Evolutionary conservation across 2,888 invertebrate genomes (phyloP), one percentile per base, ranked within the genome.

Genomic region (Priocnemis perturbator): DNA sequence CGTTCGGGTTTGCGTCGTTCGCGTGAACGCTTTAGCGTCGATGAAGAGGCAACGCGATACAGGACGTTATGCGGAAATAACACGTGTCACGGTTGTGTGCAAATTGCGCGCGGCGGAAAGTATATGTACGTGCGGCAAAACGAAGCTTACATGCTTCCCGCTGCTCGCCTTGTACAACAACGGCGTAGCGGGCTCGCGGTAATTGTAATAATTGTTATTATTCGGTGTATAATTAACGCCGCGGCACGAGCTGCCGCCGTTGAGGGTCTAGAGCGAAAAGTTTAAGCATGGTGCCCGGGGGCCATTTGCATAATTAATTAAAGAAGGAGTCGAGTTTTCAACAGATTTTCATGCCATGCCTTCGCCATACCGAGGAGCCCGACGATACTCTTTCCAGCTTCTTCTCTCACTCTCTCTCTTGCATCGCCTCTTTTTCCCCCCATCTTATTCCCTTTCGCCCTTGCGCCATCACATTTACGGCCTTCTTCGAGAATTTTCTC

Each of bases 281-380:
- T 85, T 86, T 85, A 85, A 85, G 84, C 86, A 81, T 79, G 81
- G 82, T 81, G 83, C 83, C 83, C 79, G 79, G 74, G 76, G 84
- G 86, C 86, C 85, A 86, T 86, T 86, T 86, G 84, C 86, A 86
- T 86, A 86, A 86, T 86, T 86, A 86, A 86, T 86, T 86, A 85
- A 86, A 85, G 86, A 86, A 86, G 81, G 84, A 85, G 82, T 77
- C 76, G 84, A 84, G 83, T 85, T 86, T 84, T 85, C 85, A 86
- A 86, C 85, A 86, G 85, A 84, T 85, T 84, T 85, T 84, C 82
- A 76, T 85, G 78, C 81, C 77, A 67, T 64, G 71, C 73, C 80
- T 74, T 74, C 74, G 70, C 75, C 66, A 60, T 57, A 61, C 63
- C 63, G 70, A 67, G 71, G 66, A 69, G 62, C 74, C 66, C 71